Evolutionary conservation across 2,888 invertebrate species (phyloP).

Genomic region (Adela reaumurella): DNA sequence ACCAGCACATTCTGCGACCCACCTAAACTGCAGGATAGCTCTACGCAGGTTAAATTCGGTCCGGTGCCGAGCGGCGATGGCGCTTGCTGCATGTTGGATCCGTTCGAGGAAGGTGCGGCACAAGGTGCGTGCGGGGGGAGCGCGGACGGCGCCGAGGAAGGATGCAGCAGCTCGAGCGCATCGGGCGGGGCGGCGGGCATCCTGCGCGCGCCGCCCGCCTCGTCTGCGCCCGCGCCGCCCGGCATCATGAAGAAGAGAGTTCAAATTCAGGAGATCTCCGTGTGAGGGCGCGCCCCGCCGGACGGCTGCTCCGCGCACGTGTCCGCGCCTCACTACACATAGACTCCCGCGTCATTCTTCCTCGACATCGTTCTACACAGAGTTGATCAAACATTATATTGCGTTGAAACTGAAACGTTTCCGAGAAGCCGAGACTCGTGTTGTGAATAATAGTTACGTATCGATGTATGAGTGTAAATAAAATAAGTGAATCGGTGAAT

Average conservation of each 20-base stretch:
- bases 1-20: constrained; percentile 43
- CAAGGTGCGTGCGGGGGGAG: constrained; percentile 36
- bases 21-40: constrained; percentile 48
- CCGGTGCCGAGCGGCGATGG: constrained; percentile 17
- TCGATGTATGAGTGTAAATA: background rate
- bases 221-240: constrained; percentile 61
- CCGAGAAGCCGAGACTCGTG: background rate
- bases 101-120: constrained; percentile 38
- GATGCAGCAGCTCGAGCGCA: constrained; percentile 28
- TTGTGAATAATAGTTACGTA: background rate
- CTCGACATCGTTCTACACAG: no score
- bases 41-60: constrained; percentile 49
- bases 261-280: constrained; percentile 90
- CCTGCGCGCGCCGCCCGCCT: constrained; percentile 39
- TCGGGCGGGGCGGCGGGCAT: constrained; percentile 40
- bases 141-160: constrained; percentile 27
- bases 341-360: no score
- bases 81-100: constrained; percentile 20
- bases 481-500: background rate
- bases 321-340: no score
- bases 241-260: constrained; percentile 84
- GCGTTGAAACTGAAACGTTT: no score
- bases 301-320: background rate
- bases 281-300: constrained; percentile 50
- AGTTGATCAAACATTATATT: no score